A percentile compares a stretch with the other conserved stretches of the same genome.
phyloP scores from a whole-genome alignment of 2,888 invertebrate genomes.

The Pomacea canaliculata region DNA sequence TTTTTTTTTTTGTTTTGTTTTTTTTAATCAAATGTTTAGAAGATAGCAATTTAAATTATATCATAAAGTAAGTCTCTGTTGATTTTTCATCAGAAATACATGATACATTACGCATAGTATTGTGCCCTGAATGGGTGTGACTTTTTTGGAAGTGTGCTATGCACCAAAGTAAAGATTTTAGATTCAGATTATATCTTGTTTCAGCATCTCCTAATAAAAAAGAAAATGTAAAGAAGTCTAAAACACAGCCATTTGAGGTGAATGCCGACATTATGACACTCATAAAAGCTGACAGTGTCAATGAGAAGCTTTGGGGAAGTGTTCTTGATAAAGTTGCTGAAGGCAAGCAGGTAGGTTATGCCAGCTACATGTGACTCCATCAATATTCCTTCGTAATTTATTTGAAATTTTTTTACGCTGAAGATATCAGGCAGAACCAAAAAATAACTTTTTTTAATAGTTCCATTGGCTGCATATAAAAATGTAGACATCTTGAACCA shows the following conservation, averaged over 20 bases:
- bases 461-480: too few relatives aligned
- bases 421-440: too few relatives aligned
- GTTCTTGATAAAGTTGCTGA: conserved; percentile 73
- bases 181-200: conserved; percentile 1
- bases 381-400: too few relatives aligned
- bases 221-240: conserved; percentile 50
- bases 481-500: too few relatives aligned
- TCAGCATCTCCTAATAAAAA: conserved; percentile 26
- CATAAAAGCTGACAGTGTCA: conserved; percentile 75
- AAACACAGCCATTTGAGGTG: conserved; percentile 67
- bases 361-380: not conserved
- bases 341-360: conserved; percentile 53
- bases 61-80: not conserved
- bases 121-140: too few relatives aligned
- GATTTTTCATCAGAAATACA: too few relatives aligned
- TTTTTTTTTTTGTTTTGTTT: not conserved
- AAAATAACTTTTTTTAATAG: too few relatives aligned
- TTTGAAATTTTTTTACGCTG: too few relatives aligned
- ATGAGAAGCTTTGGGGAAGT: conserved; percentile 80
- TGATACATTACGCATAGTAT: too few relatives aligned
- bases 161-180: too few relatives aligned
- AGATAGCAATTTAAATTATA: too few relatives aligned
- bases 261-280: conserved; percentile 68
- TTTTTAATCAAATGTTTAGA: not conserved
- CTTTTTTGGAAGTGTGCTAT: too few relatives aligned